Evolutionary conservation across 2,797 vertebrate species (phyloP).

Genomic region (Coregonus suidteri): DNA sequence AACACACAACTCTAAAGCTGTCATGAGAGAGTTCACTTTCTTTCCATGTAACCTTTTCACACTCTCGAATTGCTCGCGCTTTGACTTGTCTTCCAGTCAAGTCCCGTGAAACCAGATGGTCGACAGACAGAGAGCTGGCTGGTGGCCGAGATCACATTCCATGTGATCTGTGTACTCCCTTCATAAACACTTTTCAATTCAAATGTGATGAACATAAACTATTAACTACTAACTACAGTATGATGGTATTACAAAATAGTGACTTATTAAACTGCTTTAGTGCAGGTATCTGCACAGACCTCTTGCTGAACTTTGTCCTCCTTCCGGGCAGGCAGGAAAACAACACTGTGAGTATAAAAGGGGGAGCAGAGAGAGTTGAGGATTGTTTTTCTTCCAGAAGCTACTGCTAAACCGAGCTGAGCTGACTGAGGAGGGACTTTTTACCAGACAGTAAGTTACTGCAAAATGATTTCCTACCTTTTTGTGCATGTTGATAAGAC

Average conservation of each 20-base stretch:
- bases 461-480: neutral
- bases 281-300: constrained; percentile 51
- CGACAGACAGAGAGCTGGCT: no score
- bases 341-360: constrained; percentile 92
- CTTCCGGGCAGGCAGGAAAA: constrained; percentile 68
- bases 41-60: neutral
- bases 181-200: no score
- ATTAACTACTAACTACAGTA: no score
- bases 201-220: no score
- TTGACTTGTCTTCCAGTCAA: no score
- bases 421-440: constrained; percentile 36
- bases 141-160: no score
- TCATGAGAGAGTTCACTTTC: neutral
- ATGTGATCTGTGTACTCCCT: no score
- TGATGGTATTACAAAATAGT: no score
- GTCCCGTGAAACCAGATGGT: no score
- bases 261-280: neutral
- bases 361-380: constrained; percentile 46
- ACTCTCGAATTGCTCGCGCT: no score
- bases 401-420: constrained; percentile 52
- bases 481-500: neutral
- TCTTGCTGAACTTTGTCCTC: constrained; percentile 82
- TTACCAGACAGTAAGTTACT: constrained; percentile 57
- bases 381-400: constrained; percentile 64
- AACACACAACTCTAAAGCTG: no score